Percentiles rank a stretch among this genome's conserved stretches.
phyloP scores from a whole-genome alignment of 2,113 vertebrate species.

The Mesitornis unicolor region DNA sequence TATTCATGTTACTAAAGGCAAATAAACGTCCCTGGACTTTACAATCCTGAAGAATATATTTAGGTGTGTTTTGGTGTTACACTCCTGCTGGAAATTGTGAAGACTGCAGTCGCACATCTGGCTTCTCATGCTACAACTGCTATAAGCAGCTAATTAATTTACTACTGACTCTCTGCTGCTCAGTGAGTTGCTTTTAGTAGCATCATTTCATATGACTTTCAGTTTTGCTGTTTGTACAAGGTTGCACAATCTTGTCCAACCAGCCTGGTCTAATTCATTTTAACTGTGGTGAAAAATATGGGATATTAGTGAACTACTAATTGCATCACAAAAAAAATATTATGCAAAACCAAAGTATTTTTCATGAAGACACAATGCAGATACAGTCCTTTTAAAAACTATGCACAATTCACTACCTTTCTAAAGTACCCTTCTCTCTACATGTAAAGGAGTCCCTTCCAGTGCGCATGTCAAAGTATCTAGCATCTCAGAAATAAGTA shows the following conservation, averaged over 20 bases:
- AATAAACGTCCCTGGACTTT: neutral
- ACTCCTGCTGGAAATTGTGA: neutral
- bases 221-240: neutral
- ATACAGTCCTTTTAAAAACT: neutral
- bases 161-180: neutral
- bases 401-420: neutral
- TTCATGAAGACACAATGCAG: neutral
- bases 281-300: neutral
- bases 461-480: neutral
- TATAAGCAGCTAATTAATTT: constrained; percentile 61
- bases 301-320: neutral
- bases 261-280: neutral
- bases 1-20: neutral
- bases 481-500: neutral
- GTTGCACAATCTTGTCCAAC: neutral
- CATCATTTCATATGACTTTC: neutral
- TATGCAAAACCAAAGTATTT: neutral
- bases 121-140: constrained; percentile 33
- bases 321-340: neutral
- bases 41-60: neutral
- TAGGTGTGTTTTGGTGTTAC: neutral
- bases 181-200: neutral
- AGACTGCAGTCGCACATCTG: constrained; percentile 27
- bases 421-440: neutral
- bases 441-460: neutral